These are phyloP conservation scores for Tragulus kanchil DNA, from an alignment of 2,113 vertebrate genomes.

Conservation along the genomic window DNA sequence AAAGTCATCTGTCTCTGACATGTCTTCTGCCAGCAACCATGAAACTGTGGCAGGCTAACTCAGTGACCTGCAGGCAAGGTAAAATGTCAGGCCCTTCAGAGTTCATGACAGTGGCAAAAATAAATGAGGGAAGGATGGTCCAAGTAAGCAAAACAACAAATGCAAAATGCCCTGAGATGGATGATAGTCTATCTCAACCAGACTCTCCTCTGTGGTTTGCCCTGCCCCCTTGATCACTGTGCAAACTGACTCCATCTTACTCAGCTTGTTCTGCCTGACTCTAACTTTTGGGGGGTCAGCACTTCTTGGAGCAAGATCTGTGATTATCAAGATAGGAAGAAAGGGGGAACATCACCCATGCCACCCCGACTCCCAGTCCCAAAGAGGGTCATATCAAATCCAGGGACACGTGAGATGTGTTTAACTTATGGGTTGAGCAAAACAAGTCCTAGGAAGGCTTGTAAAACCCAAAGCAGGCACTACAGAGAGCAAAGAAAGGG, in stretches of 20 bases:
- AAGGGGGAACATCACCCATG: not conserved
- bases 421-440: not conserved
- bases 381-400: not conserved
- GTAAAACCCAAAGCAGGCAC: not conserved
- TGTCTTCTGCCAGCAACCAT: constrained; percentile 19
- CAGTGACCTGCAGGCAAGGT: not conserved
- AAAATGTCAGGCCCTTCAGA: not conserved
- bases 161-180: not conserved
- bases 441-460: not conserved
- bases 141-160: constrained; percentile 17
- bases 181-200: not conserved
- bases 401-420: not conserved
- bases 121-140: not conserved
- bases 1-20: constrained; percentile 24
- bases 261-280: not conserved
- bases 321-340: not conserved
- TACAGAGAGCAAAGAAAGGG: not conserved
- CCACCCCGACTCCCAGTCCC: not conserved
- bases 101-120: not conserved
- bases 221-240: not conserved
- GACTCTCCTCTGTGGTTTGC: not conserved
- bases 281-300: not conserved
- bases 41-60: not conserved
- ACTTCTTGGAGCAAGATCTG: constrained; percentile 32
- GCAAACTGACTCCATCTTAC: not conserved